Base-by-base conservation (phyloP, 2,797 vertebrate species). In the Karalla daura region DNA sequence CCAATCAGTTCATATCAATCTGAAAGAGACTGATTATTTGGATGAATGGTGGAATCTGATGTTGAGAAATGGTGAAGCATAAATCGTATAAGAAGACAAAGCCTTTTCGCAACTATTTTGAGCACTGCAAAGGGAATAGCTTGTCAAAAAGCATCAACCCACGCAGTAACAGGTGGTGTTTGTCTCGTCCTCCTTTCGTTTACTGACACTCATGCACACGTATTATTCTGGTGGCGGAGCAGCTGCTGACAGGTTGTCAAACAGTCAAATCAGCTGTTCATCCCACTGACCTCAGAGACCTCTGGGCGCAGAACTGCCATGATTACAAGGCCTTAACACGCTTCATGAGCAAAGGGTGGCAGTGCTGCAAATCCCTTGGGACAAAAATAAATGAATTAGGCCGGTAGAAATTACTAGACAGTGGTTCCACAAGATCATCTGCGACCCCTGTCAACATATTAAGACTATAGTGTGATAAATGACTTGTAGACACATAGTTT, bases 221-320 rank as follows among this genome's bases (percentile, higher is more conserved):
- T 9, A 62, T 69, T 62, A 63, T 67, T 60, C 30, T 46, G 46
- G 17, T 56, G 63, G 43, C 25, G 20, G 64, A 44, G 44, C 66
- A 50, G 69, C 55, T 74, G 69, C 65, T 70, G 76, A 76, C 76
- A 71, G 72, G 70, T 53, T 85, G 78, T 78, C 66, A 86, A 39
- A 49, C 64, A 78, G 64, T 67, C 62, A 65, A 47, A 65, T 85
- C 80, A 84, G 68, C 70, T 82, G 85, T 80, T 82, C 74, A 20
- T 30, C 64, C 55, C 14, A 54, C 49, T 81, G 77, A 73, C 81
- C 63, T 56, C 54, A 41, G 56, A n/a, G 61, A 49, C 35, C 54
- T 4, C 17, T 11, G 18, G n/a, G n/a, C n/a, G 43, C 54, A 47
- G 49, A 44, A 11, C 32, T 49, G 55, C 39, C 50, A 63, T 67